A percentile compares a stretch with the other conserved stretches of the same genome.
These are phyloP conservation scores for Brachionus koreanus DNA, from an alignment of 1,140 invertebrate genomes.

Conservation along the genomic window DNA sequence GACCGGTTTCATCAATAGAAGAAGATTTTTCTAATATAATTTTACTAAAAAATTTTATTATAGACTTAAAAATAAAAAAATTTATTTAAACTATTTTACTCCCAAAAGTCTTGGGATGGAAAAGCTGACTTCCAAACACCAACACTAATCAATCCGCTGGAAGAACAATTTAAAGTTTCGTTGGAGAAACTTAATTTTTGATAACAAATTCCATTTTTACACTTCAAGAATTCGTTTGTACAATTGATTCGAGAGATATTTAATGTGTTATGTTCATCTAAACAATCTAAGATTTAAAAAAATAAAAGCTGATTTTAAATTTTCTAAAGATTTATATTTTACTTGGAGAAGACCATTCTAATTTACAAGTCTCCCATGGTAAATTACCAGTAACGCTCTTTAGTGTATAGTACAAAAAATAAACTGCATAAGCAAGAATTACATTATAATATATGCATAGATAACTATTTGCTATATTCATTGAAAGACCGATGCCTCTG, in stretches of 20 bases:
- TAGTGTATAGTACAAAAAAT: constrained; percentile 84
- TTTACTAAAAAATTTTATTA: constrained; percentile 49
- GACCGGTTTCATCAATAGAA: constrained; percentile 43
- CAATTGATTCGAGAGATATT: background rate
- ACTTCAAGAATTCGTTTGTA: constrained; percentile 15
- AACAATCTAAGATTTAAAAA: constrained; percentile 23
- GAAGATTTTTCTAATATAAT: constrained; percentile 50
- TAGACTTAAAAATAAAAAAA: background rate
- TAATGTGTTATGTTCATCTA: constrained; percentile 30
- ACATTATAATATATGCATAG: constrained; percentile 72
- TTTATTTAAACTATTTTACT: constrained; percentile 5
- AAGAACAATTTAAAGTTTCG: background rate
- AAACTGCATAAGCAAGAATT: constrained; percentile 87
- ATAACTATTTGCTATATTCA: constrained; percentile 42
- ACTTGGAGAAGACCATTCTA: constrained; percentile 64
- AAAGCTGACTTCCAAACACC: constrained; percentile 61
- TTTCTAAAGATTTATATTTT: constrained; percentile 59
- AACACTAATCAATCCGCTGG: background rate
- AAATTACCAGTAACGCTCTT: constrained; percentile 63
- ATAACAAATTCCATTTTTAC: constrained; percentile 37
- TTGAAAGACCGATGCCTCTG: constrained; percentile 59
- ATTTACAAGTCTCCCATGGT: constrained; percentile 78
- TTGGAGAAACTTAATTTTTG: background rate
- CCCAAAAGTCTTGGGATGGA: constrained; percentile 42
- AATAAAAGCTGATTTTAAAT: background rate